Conservation (phyloP, 2,797 vertebrate genomes). For the Carcharodon carcharias region DNA sequence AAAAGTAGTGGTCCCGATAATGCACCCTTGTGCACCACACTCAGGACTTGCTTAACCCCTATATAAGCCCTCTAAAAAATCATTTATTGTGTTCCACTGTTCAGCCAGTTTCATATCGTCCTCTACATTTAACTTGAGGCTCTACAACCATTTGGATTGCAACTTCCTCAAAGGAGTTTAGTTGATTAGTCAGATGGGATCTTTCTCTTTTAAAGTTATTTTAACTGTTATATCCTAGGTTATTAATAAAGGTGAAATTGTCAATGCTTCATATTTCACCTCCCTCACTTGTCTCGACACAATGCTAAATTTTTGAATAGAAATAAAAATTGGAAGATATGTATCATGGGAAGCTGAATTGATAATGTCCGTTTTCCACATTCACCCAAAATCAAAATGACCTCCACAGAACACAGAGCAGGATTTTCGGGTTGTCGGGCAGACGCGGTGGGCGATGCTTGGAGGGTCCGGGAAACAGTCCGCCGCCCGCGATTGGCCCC, state of each 20-base stretch:
- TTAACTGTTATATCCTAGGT: background rate
- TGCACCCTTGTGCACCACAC: too few relatives aligned
- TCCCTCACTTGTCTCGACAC: background rate
- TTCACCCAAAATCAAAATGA: background rate
- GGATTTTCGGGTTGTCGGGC: too few relatives aligned
- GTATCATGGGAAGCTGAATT: too few relatives aligned
- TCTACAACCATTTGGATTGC: background rate
- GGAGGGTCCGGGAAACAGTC: too few relatives aligned
- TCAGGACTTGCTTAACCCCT: background rate
- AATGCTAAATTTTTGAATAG: background rate
- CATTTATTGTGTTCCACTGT: background rate
- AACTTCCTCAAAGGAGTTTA: background rate
- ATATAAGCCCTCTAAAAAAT: background rate
- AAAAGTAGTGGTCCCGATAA: too few relatives aligned
- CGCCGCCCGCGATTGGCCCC: too few relatives aligned
- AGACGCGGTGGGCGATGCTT: too few relatives aligned
- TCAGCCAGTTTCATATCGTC: background rate
- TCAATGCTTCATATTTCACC: background rate
- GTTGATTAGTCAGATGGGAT: background rate
- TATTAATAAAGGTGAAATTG: background rate
- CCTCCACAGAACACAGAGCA: background rate
- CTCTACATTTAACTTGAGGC: background rate
- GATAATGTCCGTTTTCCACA: background rate
- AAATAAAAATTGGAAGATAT: background rate
- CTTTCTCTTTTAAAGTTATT: background rate